These are phyloP conservation scores for Tetramorium bicarinatum DNA, from an alignment of 2,888 invertebrate genomes.

Conservation along the genomic window DNA sequence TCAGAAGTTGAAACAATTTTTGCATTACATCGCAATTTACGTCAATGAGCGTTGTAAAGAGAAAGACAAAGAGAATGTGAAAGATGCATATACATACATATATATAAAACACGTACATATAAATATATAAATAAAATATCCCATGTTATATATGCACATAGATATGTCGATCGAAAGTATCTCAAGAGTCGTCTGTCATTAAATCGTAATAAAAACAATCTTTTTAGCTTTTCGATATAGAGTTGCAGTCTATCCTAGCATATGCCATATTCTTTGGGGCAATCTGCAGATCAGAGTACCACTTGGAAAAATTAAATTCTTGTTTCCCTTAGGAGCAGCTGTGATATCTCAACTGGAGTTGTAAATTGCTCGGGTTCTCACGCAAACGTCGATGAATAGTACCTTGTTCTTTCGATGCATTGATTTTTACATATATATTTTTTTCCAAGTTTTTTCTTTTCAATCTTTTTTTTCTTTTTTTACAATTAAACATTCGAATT, in stretches of 20 bases:
- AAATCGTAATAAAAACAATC: conserved; percentile 77
- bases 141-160: conserved; percentile 67
- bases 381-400: conserved; percentile 75
- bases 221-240: conserved; percentile 81
- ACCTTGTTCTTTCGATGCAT: conserved; percentile 75
- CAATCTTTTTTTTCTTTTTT: conserved; percentile 66
- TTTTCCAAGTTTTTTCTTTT: conserved; percentile 73
- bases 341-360: conserved; percentile 84
- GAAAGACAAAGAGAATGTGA: conserved; percentile 44
- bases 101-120: conserved; percentile 55
- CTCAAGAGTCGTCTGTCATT: conserved; percentile 70
- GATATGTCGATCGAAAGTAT: conserved; percentile 68
- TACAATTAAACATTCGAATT: conserved; percentile 69
- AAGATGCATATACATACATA: conserved; percentile 33
- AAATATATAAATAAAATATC: conserved; percentile 63
- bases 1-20: conserved; percentile 74
- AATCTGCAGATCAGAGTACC: conserved; percentile 83
- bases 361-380: conserved; percentile 81
- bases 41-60: conserved; percentile 72
- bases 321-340: conserved; percentile 85
- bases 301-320: conserved; percentile 81
- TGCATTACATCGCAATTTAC: conserved; percentile 67
- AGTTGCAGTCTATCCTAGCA: conserved; percentile 83
- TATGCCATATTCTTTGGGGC: conserved; percentile 84
- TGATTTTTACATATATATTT: conserved; percentile 66